Conservation (phyloP, 2,113 vertebrate genomes). For the Puffinus mauretanicus region DNA sequence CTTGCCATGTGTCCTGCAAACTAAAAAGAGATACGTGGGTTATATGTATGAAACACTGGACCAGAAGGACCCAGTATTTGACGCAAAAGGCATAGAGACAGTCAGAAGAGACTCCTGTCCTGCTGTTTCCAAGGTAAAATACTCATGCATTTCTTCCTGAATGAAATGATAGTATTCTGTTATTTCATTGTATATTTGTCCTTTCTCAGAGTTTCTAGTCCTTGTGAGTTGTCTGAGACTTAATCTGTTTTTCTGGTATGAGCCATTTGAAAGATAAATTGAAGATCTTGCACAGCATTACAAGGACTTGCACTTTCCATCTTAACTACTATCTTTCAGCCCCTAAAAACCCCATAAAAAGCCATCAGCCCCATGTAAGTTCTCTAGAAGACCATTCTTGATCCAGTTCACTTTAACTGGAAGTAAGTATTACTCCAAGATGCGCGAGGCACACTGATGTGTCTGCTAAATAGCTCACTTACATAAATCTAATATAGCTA, state of each 20-base stretch:
- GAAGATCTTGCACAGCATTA: neutral
- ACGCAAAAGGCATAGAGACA: constrained; percentile 98
- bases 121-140: constrained; percentile 95
- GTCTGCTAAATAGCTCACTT: neutral
- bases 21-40: constrained; percentile 97
- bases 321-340: neutral
- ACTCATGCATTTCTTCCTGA: neutral
- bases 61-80: constrained; percentile 93
- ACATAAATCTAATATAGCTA: neutral
- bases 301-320: neutral
- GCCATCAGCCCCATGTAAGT: neutral
- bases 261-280: neutral
- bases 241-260: neutral
- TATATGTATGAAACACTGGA: constrained; percentile 97
- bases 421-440: neutral
- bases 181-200: neutral
- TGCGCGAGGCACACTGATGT: neutral
- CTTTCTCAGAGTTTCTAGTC: neutral
- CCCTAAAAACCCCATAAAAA: neutral
- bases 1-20: constrained; percentile 95
- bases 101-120: constrained; percentile 94
- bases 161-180: neutral
- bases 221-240: neutral
- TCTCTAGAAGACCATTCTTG: neutral
- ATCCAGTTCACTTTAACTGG: neutral